Evolutionary conservation across 2,113 vertebrate species (phyloP), one percentile per base, ranked within the genome.

Genomic region (Microtus montanus): DNA sequence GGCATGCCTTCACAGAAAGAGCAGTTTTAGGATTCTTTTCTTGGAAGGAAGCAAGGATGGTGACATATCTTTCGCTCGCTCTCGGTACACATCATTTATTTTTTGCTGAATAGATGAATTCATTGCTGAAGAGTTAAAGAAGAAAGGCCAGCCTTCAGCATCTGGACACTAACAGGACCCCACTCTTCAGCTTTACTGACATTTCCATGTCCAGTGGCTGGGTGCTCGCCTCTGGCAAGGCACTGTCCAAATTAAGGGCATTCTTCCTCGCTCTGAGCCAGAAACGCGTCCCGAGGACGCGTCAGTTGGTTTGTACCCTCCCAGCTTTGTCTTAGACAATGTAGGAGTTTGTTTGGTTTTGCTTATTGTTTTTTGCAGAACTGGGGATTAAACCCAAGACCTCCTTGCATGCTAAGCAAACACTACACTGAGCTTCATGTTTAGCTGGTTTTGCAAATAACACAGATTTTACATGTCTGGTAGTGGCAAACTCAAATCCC

Each of bases 71-170:
- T 92, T 85, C 88, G 90, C 74, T 95, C 0, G 1, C 90, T 96
- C 85, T 94, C 26, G 30, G 94, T 47, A 83, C 96, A 96, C 95
- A 93, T 96, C 82, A 90, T 97, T 96, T 97, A 44, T 63, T 97
- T 96, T 97, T 91, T 97, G 94, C 93, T 96, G 95, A 97, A 95
- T 97, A 97, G 94, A 97, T 95, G 89, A 92, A 93, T 96, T 90
- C 95, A 96, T 89, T 96, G 91, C 92, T 90, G 82, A 93, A 96
- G 88, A 93, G 90, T 22, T 17, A 68, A 88, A 87, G 58, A 15
- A 26, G 66, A 87, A 74, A 96, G 63, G 49, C 77, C 87, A 83
- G 91, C 75, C 71, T 75, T 74, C 49, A 96, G 89, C 95, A 96
- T 97, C 95, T 97, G 94, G 84, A 92, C 54, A 38, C 68, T 85